Evolutionary conservation across 1,140 invertebrate species (phyloP), one percentile per base, ranked within the genome.

Genomic region (Drosophila prosaltans): DNA sequence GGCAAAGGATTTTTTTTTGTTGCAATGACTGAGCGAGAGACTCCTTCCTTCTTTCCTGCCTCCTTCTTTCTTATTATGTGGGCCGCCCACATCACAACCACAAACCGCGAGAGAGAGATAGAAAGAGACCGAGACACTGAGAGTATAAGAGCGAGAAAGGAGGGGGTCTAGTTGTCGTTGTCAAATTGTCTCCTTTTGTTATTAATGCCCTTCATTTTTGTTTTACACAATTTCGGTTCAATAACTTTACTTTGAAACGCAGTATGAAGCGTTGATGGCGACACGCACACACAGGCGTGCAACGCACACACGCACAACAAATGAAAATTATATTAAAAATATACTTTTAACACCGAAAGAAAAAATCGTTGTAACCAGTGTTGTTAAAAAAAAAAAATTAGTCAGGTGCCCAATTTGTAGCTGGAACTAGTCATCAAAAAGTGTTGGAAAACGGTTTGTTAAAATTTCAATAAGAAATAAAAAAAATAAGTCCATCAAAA

Each of bases 1-100:
- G 74, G 81, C 74, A 81, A 78, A 81, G 81, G 82, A 81, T 72
- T 86, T 72, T 32, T 24, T 30, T 24, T 30, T 54, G 36, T 48
- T 48, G n/a, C 58, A 76, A 58, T 63, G 45, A 51, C 3, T 51
- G 21, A 21, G 45, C 21, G 45, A 51, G 45, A 51, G 45, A 51
- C 21, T 26, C 45, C 45, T 10, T 51, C 21, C 9, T 7, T n/a
- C 9, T 24, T 26, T 7, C 3, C 8, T 9, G 2, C 9, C 45
- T 9, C 21, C 45, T 10, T 51, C 2, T 8, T n/a, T 43, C 41
- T 43, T 51, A 26, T 43, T 51, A 26, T 26, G 45, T 51, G 45
- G 45, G 45, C 45, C 45, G 45, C 45, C 45, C 45, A 51, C 45
- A 51, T 8, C 21, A 24, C 21, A 51, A 26, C 45, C 45, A 51